Evolutionary conservation across 1,140 invertebrate species (phyloP).

Genomic region (Cardiocondyla obscurior): DNA sequence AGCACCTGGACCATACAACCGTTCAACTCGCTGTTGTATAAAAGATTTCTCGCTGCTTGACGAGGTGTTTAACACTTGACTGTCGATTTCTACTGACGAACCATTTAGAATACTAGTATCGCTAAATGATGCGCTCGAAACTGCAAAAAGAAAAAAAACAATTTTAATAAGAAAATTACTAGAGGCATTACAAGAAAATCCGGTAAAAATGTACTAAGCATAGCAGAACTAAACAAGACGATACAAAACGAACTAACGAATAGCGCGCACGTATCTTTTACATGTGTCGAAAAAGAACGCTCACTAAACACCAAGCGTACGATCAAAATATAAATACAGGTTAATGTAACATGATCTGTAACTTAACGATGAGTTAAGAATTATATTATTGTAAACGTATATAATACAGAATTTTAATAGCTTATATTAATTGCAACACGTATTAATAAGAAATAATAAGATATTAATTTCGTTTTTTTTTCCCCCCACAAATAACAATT

Average conservation of each 20-base stretch:
- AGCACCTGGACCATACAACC: slow-evolving; percentile 93
- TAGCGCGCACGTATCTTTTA: background rate
- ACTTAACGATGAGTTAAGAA: background rate
- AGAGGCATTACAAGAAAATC: background rate
- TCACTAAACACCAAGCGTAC: background rate
- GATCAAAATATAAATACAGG: background rate
- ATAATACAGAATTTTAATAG: background rate
- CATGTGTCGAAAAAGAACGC: background rate
- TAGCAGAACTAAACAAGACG: background rate
- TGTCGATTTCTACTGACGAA: slow-evolving; percentile 67
- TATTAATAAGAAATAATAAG: too few relatives aligned
- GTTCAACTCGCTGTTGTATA: slow-evolving; percentile 94
- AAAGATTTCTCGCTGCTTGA: slow-evolving; percentile 89
- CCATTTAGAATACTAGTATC: slow-evolving; percentile 77
- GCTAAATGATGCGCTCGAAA: slow-evolving; percentile 73
- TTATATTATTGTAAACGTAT: background rate
- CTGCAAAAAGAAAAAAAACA: slow-evolving; percentile 59
- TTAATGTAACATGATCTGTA: background rate
- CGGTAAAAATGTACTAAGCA: background rate
- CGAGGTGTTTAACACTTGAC: slow-evolving; percentile 74
- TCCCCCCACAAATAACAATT: background rate
- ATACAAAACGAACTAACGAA: background rate
- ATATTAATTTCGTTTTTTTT: too few relatives aligned
- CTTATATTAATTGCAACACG: too few relatives aligned
- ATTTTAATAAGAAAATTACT: background rate